phyloP scores from a whole-genome alignment of 2,797 vertebrate genomes.

The Mergus octosetaceus region DNA sequence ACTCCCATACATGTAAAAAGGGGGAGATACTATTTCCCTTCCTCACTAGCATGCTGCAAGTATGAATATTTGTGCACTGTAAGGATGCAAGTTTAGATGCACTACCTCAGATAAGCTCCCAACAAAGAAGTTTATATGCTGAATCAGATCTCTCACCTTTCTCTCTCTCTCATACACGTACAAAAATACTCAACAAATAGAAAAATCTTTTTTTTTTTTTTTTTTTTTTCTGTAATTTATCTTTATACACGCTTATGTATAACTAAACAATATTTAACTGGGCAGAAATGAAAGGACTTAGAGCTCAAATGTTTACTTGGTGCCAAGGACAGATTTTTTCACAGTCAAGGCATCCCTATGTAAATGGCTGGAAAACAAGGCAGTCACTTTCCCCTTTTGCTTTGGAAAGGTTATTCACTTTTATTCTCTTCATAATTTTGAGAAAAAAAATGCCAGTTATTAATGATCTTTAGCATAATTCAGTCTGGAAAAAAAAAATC shows the following conservation, averaged over 20 bases:
- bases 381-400: not conserved
- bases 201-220: not conserved
- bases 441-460: not conserved
- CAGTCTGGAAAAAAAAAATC: not conserved
- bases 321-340: not conserved
- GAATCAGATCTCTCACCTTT: not conserved
- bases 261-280: not conserved
- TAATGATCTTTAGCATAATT: not conserved
- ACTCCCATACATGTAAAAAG: not conserved
- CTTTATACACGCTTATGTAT: not conserved
- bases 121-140: not conserved
- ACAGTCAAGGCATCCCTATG: not conserved
- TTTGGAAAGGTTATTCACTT: not conserved
- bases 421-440: not conserved
- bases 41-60: accelerated
- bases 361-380: not conserved
- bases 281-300: accelerated
- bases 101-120: not conserved
- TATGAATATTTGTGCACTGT: not conserved
- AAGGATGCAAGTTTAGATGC: not conserved
- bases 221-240: not conserved
- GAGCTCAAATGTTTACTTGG: not conserved
- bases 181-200: not conserved
- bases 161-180: not conserved
- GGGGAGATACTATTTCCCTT: not conserved